phyloP scores from a whole-genome alignment of 2,797 vertebrate species.

The Smutsia temminckii region DNA sequence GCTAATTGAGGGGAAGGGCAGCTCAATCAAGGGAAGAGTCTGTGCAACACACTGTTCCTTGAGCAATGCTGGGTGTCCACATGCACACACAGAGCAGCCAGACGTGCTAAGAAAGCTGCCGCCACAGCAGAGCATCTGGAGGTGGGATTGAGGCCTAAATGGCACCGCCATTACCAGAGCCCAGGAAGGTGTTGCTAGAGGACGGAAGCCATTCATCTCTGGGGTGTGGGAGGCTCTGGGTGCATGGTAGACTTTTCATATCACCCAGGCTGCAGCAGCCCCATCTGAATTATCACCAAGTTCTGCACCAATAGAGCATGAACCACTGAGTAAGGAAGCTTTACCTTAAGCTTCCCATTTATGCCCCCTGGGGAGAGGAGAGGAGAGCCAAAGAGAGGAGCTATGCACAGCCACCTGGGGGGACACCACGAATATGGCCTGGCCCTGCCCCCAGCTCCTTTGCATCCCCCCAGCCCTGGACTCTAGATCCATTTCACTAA shows the following conservation, averaged over 20 bases:
- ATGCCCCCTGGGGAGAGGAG: neutral
- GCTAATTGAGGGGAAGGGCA: neutral
- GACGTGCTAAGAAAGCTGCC: neutral
- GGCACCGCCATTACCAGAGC: rapidly evolving
- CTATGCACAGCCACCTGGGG: no score
- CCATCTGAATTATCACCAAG: neutral
- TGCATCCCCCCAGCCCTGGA: neutral
- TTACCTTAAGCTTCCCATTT: neutral
- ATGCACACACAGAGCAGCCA: rapidly evolving
- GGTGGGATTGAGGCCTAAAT: rapidly evolving
- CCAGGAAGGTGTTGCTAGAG: neutral
- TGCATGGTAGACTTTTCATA: neutral
- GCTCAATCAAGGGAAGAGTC: neutral
- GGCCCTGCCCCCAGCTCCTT: neutral
- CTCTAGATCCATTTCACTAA: neutral
- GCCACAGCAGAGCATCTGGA: no score
- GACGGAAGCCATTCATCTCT: neutral
- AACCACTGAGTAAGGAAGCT: neutral
- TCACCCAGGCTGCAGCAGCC: neutral
- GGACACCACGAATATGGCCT: neutral
- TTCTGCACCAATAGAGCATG: neutral
- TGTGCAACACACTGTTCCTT: rapidly evolving
- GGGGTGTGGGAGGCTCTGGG: neutral
- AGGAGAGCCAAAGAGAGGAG: neutral
- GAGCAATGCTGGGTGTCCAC: neutral